These are phyloP conservation scores for Pseudomyrmex pallidus DNA, from an alignment of 1,140 invertebrate genomes.

Conservation along the genomic window DNA sequence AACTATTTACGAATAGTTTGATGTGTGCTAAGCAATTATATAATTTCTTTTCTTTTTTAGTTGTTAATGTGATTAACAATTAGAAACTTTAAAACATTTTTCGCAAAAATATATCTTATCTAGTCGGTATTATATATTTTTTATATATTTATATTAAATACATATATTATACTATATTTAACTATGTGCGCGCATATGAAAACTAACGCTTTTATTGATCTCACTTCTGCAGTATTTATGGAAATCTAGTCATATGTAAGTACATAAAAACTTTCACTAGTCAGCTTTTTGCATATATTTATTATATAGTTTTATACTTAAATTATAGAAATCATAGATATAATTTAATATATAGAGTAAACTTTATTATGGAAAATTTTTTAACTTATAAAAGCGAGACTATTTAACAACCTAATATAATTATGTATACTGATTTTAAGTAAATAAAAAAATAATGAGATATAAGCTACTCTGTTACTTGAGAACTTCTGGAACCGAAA, in stretches of 20 bases:
- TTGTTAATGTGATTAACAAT: background rate
- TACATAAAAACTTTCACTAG: too few species aligned
- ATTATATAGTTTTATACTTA: conserved; percentile 27
- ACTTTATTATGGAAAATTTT: too few species aligned
- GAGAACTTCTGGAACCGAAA: too few species aligned
- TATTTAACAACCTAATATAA: too few species aligned
- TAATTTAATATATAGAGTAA: background rate
- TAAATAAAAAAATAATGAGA: too few species aligned
- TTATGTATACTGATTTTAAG: too few species aligned
- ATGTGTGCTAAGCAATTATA: background rate
- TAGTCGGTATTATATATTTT: background rate
- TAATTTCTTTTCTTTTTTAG: background rate
- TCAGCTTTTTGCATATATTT: background rate
- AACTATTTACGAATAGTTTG: background rate
- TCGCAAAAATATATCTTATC: background rate
- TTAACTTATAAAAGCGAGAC: too few species aligned
- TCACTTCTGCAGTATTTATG: conserved; percentile 6
- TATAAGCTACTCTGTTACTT: too few species aligned
- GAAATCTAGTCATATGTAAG: conserved; percentile 49
- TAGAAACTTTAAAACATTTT: too few species aligned
- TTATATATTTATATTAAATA: too few species aligned
- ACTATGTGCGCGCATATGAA: background rate
- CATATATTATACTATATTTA: too few species aligned
- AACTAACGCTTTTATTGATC: background rate
- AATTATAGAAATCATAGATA: conserved; percentile 8